Conservation (phyloP, 2,888 invertebrate species). For the Griposia aprilina region DNA sequence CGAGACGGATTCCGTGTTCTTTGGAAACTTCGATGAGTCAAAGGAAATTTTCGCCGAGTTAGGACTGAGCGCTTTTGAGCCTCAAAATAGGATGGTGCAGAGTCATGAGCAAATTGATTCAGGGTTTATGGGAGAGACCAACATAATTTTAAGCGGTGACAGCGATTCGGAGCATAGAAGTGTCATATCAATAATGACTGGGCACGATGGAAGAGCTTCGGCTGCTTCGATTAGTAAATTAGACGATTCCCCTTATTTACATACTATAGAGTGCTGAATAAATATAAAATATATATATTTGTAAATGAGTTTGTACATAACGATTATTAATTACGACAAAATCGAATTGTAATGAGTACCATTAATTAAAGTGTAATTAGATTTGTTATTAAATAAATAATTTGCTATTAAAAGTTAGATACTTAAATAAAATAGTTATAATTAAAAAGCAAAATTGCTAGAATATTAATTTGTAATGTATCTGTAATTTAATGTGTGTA, state of each 20-base stretch:
- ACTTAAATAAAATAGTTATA: not conserved
- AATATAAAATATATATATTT: constrained; percentile 40
- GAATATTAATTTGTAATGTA: constrained; percentile 19
- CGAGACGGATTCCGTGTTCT: constrained; percentile 96
- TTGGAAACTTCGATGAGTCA: constrained; percentile 92
- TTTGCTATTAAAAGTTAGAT: constrained; percentile 10
- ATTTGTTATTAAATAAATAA: constrained; percentile 23
- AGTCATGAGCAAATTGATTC: constrained; percentile 86
- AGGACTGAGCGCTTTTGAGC: constrained; percentile 78
- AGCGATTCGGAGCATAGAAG: constrained; percentile 88
- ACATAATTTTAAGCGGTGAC: constrained; percentile 87
- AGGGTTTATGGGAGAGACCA: constrained; percentile 87
- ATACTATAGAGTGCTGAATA: constrained; percentile 84
- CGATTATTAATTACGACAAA: constrained; percentile 12
- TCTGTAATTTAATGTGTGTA: constrained; percentile 20
- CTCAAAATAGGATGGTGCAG: constrained; percentile 73
- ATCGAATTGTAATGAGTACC: constrained; percentile 31
- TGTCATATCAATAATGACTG: constrained; percentile 87
- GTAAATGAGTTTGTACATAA: constrained; percentile 63
- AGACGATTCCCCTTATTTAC: constrained; percentile 82
- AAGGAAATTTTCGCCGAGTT: constrained; percentile 85
- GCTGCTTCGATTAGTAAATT: constrained; percentile 80
- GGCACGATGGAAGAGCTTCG: constrained; percentile 82
- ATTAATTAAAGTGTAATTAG: constrained; percentile 18
- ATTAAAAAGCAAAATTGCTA: not conserved